Evolutionary conservation across 37 sponge, comb jelly and placozoan genomes (phyloP).

Genomic region (Ephydatia muelleri): DNA sequence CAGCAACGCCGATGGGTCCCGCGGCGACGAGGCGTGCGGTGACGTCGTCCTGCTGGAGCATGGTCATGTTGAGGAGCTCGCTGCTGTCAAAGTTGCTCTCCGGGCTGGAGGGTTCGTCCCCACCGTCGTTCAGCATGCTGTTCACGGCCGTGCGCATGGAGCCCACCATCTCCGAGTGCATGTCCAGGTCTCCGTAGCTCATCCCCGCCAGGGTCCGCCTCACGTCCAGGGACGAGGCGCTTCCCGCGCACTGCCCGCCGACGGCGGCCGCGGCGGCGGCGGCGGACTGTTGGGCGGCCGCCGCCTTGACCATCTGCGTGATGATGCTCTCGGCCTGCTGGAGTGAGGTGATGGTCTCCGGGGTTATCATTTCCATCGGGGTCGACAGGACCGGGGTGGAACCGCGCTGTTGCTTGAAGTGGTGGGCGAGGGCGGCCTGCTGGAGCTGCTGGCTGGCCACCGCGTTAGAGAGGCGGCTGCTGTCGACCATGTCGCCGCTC

Average conservation of each 20-base stretch:
- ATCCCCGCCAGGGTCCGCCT: background rate
- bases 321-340: background rate
- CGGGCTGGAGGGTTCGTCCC: slow-evolving; percentile 39
- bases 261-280: background rate
- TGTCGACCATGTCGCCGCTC: slow-evolving; percentile 12
- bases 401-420: background rate
- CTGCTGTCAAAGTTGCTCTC: slow-evolving; percentile 62
- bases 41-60: slow-evolving; percentile 64
- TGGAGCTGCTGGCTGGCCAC: background rate
- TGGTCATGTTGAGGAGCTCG: slow-evolving; percentile 39
- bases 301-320: background rate
- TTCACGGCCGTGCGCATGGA: background rate
- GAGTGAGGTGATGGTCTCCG: background rate
- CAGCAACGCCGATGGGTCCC: slow-evolving; percentile 85
- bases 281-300: background rate
- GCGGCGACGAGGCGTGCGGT: slow-evolving; percentile 68
- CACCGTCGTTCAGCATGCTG: slow-evolving; percentile 37
- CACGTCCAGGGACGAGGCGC: background rate
- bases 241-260: background rate
- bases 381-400: background rate
- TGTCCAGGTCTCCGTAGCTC: slow-evolving; percentile 31
- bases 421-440: background rate
- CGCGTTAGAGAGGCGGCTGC: slow-evolving; percentile 8
- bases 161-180: background rate
- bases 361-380: background rate